These are phyloP conservation scores for Terebella lapidaria DNA, from an alignment of 2,888 invertebrate genomes.

Conservation along the genomic window DNA sequence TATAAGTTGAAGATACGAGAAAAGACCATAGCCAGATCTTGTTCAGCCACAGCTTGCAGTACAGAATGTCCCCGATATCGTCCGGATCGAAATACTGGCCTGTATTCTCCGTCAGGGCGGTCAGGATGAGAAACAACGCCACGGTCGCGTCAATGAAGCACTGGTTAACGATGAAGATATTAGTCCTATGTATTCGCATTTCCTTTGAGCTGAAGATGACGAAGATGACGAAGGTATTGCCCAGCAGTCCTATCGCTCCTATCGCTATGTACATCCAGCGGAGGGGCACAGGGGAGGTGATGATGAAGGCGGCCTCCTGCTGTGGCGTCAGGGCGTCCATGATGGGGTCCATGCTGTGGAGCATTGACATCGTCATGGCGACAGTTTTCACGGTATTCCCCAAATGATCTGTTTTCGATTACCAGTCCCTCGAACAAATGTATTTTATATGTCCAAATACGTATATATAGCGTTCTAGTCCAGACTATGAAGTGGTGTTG, in stretches of 20 bases:
- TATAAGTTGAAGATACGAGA: constrained; percentile 17
- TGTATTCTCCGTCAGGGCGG: constrained; percentile 8
- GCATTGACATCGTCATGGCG: too few relatives aligned
- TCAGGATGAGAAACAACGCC: constrained; percentile 14
- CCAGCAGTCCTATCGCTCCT: constrained; percentile 14
- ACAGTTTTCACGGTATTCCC: too few relatives aligned
- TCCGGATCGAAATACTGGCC: background rate
- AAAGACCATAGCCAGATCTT: constrained; percentile 10
- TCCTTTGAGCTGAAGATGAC: constrained; percentile 9
- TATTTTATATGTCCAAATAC: too few relatives aligned
- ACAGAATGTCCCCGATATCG: constrained; percentile 7
- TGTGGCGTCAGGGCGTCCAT: too few relatives aligned
- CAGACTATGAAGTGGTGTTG: too few relatives aligned
- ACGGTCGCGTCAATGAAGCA: constrained; percentile 17
- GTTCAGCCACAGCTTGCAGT: constrained; percentile 16
- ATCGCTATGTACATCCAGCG: background rate
- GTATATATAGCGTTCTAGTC: too few relatives aligned
- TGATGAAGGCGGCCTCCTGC: too few relatives aligned
- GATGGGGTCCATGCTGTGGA: too few relatives aligned
- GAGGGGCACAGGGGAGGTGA: too few relatives aligned
- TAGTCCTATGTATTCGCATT: constrained; percentile 14
- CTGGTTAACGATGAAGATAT: constrained; percentile 21
- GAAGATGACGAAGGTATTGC: constrained; percentile 15
- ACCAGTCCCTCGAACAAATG: too few relatives aligned
- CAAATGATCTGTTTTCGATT: too few relatives aligned